Evolutionary conservation across 2,113 vertebrate species (phyloP).

Genomic region (Trematocara nigrifrons): DNA sequence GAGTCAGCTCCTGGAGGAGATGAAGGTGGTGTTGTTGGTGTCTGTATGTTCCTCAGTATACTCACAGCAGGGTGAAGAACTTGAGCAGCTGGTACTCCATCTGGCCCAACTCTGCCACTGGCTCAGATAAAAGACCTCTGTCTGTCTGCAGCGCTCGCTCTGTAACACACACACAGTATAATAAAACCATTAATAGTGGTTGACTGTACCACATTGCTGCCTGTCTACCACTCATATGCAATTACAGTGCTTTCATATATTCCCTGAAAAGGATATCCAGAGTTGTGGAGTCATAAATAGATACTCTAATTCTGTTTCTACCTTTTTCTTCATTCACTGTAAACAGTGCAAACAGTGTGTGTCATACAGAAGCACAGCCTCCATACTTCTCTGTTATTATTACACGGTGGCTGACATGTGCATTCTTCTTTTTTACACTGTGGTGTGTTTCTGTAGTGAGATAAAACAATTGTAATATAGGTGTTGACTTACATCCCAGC

Average conservation of each 20-base stretch:
- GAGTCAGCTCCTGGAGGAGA: conserved; percentile 21
- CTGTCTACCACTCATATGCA: neutral
- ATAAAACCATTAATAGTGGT: neutral
- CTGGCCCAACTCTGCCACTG: conserved; percentile 77
- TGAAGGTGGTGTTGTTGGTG: conserved; percentile 12
- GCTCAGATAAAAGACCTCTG: conserved; percentile 74
- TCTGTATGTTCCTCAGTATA: conserved; percentile 5
- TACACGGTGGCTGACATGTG: neutral
- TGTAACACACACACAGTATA: conserved; percentile 53
- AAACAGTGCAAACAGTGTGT: neutral
- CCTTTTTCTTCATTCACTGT: neutral
- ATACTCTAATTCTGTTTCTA: neutral
- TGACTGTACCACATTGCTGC: neutral
- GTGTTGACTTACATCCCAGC: neutral
- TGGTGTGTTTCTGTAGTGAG: neutral
- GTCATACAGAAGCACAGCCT: neutral
- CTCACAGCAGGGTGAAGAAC: conserved; percentile 92
- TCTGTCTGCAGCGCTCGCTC: conserved; percentile 79
- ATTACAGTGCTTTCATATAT: neutral
- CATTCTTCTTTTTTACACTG: neutral
- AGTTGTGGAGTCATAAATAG: neutral
- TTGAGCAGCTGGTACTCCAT: conserved; percentile 89
- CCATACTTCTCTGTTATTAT: neutral
- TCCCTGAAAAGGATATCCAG: neutral
- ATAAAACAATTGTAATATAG: neutral